Percentiles rank a stretch among this genome's conserved stretches.
Conservation (phyloP, 2,888 invertebrate genomes). For the Cynaeus angustus region DNA sequence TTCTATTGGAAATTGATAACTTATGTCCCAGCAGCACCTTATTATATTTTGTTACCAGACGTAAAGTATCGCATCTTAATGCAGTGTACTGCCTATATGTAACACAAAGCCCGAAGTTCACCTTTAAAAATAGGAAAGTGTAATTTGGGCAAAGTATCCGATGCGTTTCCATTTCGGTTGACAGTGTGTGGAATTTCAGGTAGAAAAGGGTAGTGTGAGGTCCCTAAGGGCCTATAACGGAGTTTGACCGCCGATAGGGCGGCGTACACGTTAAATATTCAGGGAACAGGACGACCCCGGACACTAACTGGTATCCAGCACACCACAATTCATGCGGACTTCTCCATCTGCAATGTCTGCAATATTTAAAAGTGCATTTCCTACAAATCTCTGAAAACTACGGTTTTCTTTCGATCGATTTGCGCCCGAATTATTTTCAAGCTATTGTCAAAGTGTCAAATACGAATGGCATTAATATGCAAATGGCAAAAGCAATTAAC, state of each 20-base stretch:
- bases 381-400: conserved; percentile 20
- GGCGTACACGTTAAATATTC: conserved; percentile 58
- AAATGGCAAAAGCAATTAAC: conserved; percentile 45
- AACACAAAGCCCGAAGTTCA: conserved; percentile 22
- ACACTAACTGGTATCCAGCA: conserved; percentile 49
- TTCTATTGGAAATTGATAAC: too few species aligned
- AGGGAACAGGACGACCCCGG: conserved; percentile 54
- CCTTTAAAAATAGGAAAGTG: conserved; percentile 28
- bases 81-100: conserved; percentile 13
- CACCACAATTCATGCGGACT: conserved; percentile 49
- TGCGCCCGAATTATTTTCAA: conserved; percentile 20
- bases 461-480: conserved; percentile 38
- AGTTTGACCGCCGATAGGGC: conserved; percentile 56
- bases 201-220: conserved; percentile 45
- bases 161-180: conserved; percentile 47
- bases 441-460: conserved; percentile 38
- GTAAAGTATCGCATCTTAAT: background rate
- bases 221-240: conserved; percentile 57
- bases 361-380: conserved; percentile 43
- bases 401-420: conserved; percentile 9
- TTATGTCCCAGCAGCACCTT: too few species aligned
- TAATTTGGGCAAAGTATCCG: conserved; percentile 39
- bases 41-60: background rate
- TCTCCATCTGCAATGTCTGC: conserved; percentile 44
- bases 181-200: conserved; percentile 45